Percentiles rank a stretch among this genome's conserved stretches.
phyloP scores from a whole-genome alignment of 2,888 invertebrate genomes.

The Cerastis rubricosa region DNA sequence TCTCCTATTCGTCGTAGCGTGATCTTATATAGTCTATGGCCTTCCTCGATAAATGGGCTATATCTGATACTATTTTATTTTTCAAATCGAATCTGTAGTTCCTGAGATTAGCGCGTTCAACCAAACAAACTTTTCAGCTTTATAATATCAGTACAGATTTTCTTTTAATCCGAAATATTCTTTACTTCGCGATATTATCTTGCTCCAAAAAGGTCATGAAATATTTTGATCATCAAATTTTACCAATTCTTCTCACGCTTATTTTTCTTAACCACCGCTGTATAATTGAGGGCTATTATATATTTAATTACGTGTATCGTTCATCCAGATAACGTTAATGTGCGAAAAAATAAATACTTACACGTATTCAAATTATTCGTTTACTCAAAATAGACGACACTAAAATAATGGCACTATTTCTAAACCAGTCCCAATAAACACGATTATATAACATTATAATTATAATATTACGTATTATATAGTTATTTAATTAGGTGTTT shows the following conservation, averaged over 20 bases:
- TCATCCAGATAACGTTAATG: neutral
- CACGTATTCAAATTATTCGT: neutral
- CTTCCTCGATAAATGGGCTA: no score
- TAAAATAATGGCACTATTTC: neutral
- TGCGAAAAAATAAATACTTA: constrained; percentile 4
- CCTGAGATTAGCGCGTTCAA: no score
- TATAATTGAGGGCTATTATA: neutral
- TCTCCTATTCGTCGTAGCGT: no score
- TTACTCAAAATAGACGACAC: constrained; percentile 1
- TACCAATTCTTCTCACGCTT: constrained; percentile 1
- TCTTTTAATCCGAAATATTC: neutral
- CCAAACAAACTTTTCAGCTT: no score
- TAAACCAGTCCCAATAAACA: constrained; percentile 11
- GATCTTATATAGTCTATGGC: no score
- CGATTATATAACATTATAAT: neutral
- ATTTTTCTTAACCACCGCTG: neutral
- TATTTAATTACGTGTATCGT: neutral
- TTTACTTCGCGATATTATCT: neutral
- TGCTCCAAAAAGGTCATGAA: neutral
- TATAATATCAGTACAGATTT: no score
- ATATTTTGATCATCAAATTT: neutral
- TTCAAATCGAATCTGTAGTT: no score
- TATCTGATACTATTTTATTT: no score
- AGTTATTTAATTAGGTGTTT: constrained; percentile 43
- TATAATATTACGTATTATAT: constrained; percentile 20